These are phyloP conservation scores for Coreius guichenoti DNA, from an alignment of 2,797 vertebrate genomes.

Conservation along the genomic window DNA sequence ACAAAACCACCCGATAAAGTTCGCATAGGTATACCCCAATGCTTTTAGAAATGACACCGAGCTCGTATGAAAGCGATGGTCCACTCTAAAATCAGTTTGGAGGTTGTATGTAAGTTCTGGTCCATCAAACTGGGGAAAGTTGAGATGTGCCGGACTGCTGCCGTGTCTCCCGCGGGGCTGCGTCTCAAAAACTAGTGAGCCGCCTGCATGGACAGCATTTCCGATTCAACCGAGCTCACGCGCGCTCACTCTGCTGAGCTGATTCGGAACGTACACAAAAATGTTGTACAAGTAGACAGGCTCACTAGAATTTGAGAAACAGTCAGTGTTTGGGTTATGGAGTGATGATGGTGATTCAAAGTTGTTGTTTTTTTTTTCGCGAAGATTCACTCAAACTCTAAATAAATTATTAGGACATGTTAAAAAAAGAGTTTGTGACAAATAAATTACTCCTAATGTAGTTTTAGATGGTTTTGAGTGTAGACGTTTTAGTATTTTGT, in stretches of 20 bases:
- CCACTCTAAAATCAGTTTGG: background rate
- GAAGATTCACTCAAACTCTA: background rate
- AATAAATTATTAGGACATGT: background rate
- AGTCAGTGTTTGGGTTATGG: background rate
- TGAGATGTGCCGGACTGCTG: slow-evolving; percentile 16
- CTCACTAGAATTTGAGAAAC: background rate
- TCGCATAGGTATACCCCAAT: slow-evolving; percentile 53
- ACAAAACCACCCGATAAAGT: slow-evolving; percentile 66
- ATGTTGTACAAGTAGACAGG: background rate
- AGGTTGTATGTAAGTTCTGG: background rate
- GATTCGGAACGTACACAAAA: background rate
- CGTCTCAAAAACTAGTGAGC: background rate
- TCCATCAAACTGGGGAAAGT: slow-evolving; percentile 29
- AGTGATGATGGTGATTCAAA: background rate
- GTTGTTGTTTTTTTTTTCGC: background rate
- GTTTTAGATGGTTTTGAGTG: background rate
- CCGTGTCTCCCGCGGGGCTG: slow-evolving; percentile 29
- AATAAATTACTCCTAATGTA: too few relatives aligned
- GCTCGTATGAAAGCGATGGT: background rate
- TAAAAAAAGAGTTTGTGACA: background rate
- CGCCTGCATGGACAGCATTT: slow-evolving; percentile 24
- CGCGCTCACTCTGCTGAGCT: background rate
- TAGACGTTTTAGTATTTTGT: background rate
- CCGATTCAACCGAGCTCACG: background rate
- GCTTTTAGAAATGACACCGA: background rate